Evolutionary conservation across 2,797 vertebrate genomes (phyloP), one percentile per base, ranked within the genome.

Genomic region (Agapornis canus): DNA sequence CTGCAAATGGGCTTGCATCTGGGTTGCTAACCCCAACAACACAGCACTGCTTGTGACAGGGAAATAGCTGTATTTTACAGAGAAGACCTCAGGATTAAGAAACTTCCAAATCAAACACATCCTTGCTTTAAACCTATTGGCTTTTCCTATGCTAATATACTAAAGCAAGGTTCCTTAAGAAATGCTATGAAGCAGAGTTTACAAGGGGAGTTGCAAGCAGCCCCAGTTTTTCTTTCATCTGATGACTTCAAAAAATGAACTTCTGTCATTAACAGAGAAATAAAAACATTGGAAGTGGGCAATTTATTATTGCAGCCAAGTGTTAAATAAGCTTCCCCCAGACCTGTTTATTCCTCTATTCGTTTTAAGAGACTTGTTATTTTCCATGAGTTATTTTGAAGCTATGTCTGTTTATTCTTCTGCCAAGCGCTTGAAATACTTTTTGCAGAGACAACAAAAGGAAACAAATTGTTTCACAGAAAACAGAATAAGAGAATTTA

Each of bases 371-470:
- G 11, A 40, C 4, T 29, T 64, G 29, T 3, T 3, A 64, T 77
- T 91, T 87, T 4, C 13, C 76, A 31, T 22, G 39, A 80, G 71
- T 77, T 91, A 77, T 75, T 86, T 92, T 63, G n/a, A 87, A 93
- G 60, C 56, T 35, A 3, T 2, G 6, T 12, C 79, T 91, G 78
- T 85, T 96, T 94, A 80, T 77, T 91, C 78, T 76, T 80, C 68
- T 80, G 84, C 78, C 89, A 92, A 89, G 76, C 11, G 26, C 43
- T 47, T 89, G 89, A 87, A 92, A 87, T 68, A 80, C 61, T 91
- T 78, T 64, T 32, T 2, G 0, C 29, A n/a, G 63, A 72, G 59
- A 72, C 48, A 72, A 94, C 86, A 95, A 92, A 86, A 92, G 25
- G 27, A 83, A 86, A 77, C 31, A 87, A 95, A 77, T 84, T 84